Evolutionary conservation across 2,888 invertebrate species (phyloP).

Genomic region (Plemyria rubiginata): DNA sequence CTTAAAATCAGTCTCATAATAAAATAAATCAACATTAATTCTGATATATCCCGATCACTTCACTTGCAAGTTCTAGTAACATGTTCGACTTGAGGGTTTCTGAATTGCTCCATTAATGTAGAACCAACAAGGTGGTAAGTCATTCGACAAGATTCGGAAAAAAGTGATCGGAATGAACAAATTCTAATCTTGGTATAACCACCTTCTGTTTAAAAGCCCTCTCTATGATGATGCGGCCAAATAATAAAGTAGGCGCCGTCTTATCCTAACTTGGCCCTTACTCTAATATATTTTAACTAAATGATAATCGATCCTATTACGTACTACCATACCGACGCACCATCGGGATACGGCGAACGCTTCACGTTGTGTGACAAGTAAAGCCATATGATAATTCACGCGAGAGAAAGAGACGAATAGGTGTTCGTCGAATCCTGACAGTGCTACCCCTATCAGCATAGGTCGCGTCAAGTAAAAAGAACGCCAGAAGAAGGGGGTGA

Average conservation of each 20-base stretch:
- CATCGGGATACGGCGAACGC: background rate
- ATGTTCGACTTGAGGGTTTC: background rate
- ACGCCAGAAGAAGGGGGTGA: constrained; percentile 16
- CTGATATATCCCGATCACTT: constrained; percentile 34
- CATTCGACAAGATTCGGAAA: background rate
- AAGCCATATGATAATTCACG: background rate
- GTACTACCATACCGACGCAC: background rate
- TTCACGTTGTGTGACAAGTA: background rate
- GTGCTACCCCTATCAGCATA: background rate
- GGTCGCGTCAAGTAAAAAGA: too few relatives aligned
- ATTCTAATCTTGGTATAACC: constrained; percentile 42
- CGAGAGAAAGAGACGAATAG: background rate
- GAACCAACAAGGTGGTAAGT: background rate
- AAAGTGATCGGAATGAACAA: constrained; percentile 36
- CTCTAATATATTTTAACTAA: constrained; percentile 47
- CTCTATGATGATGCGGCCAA: constrained; percentile 44
- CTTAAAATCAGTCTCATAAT: constrained; percentile 83
- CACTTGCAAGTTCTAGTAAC: constrained; percentile 12
- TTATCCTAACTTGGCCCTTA: constrained; percentile 63
- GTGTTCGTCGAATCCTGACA: background rate
- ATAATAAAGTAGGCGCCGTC: constrained; percentile 59
- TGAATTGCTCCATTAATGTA: background rate
- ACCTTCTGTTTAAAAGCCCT: background rate
- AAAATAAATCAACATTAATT: constrained; percentile 54
- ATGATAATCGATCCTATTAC: background rate